Conservation (phyloP, 2,113 vertebrate species). For the Empidonax alnorum region DNA sequence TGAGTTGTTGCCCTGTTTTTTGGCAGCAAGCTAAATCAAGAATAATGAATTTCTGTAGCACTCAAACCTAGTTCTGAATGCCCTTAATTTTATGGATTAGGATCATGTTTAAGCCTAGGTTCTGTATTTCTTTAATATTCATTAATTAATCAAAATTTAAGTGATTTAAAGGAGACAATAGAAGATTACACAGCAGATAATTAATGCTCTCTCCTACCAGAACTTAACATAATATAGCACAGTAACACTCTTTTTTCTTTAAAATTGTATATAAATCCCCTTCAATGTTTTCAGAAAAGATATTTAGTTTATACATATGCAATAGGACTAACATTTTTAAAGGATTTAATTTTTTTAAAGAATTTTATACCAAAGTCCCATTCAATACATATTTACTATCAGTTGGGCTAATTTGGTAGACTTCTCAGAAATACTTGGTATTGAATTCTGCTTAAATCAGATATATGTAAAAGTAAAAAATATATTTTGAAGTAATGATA, state of each 20-base stretch:
- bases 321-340: background rate
- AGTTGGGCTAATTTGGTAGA: background rate
- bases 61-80: background rate
- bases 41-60: background rate
- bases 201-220: background rate
- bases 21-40: background rate
- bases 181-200: background rate
- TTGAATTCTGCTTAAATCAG: conserved; percentile 3
- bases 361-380: background rate
- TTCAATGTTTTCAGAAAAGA: background rate
- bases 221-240: background rate
- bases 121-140: background rate
- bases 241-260: background rate
- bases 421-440: background rate
- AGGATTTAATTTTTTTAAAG: background rate
- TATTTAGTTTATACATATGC: background rate
- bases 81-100: background rate
- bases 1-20: background rate
- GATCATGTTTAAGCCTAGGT: background rate
- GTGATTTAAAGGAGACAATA: background rate
- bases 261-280: background rate
- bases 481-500: background rate
- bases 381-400: background rate
- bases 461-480: background rate
- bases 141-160: background rate